Conservation (phyloP, 2,888 invertebrate species). For the Eupithecia pulchellata region DNA sequence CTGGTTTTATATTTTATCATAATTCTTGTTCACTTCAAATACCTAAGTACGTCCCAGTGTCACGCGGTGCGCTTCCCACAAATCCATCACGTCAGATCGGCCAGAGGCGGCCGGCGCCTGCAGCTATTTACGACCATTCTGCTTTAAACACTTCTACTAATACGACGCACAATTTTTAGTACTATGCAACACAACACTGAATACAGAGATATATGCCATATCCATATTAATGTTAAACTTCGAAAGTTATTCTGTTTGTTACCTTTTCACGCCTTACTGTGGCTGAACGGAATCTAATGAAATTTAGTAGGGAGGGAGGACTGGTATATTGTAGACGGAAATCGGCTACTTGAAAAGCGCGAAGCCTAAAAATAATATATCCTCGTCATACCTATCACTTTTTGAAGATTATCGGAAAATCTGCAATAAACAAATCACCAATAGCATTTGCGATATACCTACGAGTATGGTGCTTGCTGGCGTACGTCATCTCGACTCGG, state of each 20-base stretch:
- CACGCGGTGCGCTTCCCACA: conserved; percentile 41
- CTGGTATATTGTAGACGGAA: neutral
- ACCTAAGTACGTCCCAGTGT: conserved; percentile 35
- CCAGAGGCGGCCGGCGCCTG: conserved; percentile 41
- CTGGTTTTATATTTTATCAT: neutral
- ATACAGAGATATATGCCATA: neutral
- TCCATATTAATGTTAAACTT: neutral
- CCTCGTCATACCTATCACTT: neutral
- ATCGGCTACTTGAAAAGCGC: neutral
- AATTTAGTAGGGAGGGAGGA: neutral
- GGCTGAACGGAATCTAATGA: neutral
- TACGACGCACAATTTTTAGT: neutral
- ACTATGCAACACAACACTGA: neutral
- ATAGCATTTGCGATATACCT: conserved; percentile 11
- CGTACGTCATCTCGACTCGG: conserved; percentile 22
- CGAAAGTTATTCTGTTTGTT: neutral
- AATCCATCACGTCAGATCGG: conserved; percentile 44
- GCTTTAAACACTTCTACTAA: conserved; percentile 18
- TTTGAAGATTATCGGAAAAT: neutral
- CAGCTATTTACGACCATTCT: conserved; percentile 26
- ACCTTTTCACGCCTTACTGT: neutral
- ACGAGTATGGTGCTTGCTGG: neutral
- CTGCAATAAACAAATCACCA: conserved; percentile 9
- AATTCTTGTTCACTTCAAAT: neutral
- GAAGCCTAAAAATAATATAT: neutral